Base-by-base conservation (phyloP, 2,113 vertebrate genomes). In the Trichomycterus rosablanca region DNA sequence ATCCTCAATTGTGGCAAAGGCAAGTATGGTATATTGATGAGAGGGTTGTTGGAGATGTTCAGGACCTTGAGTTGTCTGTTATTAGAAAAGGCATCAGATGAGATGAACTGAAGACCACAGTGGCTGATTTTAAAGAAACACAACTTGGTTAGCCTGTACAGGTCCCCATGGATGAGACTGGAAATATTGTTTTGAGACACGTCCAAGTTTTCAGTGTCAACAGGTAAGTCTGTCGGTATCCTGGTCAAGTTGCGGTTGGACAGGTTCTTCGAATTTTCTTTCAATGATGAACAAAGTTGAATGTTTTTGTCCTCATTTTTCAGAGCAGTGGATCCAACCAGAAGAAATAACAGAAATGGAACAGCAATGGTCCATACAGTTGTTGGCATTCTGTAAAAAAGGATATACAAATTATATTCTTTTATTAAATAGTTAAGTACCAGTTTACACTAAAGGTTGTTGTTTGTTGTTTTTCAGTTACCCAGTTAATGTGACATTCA, bases 171-270 rank as follows among this genome's bases (percentile, higher is more conserved):
- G 1, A 45, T 15, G 32, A 84, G 56, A 1, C 26, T 51, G 10
- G 4, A 57, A 40, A 85, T 78, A 19, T 59, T 66, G 64, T 83
- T 85, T 49, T 77, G 2, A 9, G 83, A 85, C 24, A 83, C 16
- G 23, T 85, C 80, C 59, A 85, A 14, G 55, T 74, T 79, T 39
- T 79, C 66, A 0, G 66, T 80, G 62, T 63, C 3, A 0, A 26
- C 28, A 7, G 77, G 51, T 19, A 84, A 46, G 68, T 73, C 20
- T 4, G 26, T 20, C 2, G 82, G 81, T 39, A 86, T 63, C 0
- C 7, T 34, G 2, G 45, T 76, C 16, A 81, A 46, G 3, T 79
- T 77, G 15, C 60, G 46, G 34, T 72, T 2, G 8, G 71, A 79
- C 4, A 78, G 28, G 57, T 83, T 70, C 48, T 68, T 55, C 14